Evolutionary conservation across 1,140 invertebrate genomes (phyloP).

Genomic region (Teleogryllus occipitalis): DNA sequence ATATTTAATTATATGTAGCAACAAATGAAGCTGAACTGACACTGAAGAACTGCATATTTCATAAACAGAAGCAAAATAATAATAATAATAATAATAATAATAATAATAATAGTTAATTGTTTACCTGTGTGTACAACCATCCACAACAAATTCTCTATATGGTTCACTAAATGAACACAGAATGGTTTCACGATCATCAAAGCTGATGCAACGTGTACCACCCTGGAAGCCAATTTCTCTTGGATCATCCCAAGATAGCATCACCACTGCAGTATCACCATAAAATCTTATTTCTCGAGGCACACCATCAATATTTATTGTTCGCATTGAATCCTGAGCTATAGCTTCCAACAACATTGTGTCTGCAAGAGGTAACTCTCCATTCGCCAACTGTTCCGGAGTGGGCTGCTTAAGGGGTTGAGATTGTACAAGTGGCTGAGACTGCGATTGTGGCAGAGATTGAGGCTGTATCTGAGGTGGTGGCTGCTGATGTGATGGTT

Average conservation of each 20-base stretch:
- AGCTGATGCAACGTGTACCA: slow-evolving; percentile 52
- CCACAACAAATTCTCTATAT: slow-evolving; percentile 61
- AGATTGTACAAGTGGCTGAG: not conserved
- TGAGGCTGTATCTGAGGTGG: not conserved
- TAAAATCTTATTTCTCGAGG: slow-evolving; percentile 80
- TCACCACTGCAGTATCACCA: slow-evolving; percentile 71
- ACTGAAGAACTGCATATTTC: too few species aligned
- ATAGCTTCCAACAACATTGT: slow-evolving; percentile 49
- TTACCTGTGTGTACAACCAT: slow-evolving; percentile 55
- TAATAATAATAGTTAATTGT: not conserved
- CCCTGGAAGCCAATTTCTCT: slow-evolving; percentile 74
- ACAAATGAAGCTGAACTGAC: too few species aligned
- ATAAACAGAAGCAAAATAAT: too few species aligned
- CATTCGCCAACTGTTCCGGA: not conserved
- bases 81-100: too few species aligned
- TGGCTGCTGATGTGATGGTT: not conserved
- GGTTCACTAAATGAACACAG: slow-evolving; percentile 59
- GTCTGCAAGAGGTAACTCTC: slow-evolving; percentile 47
- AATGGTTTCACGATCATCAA: slow-evolving; percentile 62
- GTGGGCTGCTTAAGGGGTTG: not conserved
- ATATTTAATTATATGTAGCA: too few species aligned
- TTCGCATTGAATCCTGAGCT: slow-evolving; percentile 56
- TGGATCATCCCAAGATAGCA: slow-evolving; percentile 75
- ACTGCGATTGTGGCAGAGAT: not conserved
- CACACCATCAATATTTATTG: slow-evolving; percentile 76